Base-by-base conservation (phyloP, 2,113 vertebrate species). In the Bufo bufo region DNA sequence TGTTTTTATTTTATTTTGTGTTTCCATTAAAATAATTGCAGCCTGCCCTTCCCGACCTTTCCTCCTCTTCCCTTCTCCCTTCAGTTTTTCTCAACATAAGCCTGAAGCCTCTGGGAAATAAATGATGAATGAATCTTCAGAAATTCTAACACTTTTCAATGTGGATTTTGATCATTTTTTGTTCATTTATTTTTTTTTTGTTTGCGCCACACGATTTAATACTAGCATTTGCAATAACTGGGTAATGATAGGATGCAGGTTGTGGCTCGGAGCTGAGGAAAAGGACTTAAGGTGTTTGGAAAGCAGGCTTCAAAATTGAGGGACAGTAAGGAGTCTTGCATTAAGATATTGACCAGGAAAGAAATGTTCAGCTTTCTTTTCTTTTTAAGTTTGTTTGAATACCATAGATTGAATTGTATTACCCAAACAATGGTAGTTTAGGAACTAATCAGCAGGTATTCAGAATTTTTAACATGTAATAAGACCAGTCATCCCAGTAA, bases 1-100 rank as follows among this genome's bases (percentile, higher is more conserved):
- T 97, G 95, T 96, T 94, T 96, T 92, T 97, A 95, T 96, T 95
- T 33, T 96, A 93, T 97, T 96, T 96, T 94, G 93, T 96, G 94
- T 95, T 95, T 88, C 23, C 80, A 90, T 92, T 47, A 54, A 49
- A 83, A 52, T 69, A 66, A 86, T 74, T 80, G 83, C 83, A 77
- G 81, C 87, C 81, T 84, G 72, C 82, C 69, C 59, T 59, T 81
- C 78, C 78, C 82, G 52, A 59, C 65, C 77, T 82, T 54, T 87
- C 85, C 85, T 88, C 58, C 9, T 74, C 74, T 65, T 58, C 17
- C 74, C 61, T 50, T 58, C 23, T 84, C 59, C 80, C 71, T 82
- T 63, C 19, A 23, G 45, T 7, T 87, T 81, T 75, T 85, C 84
- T 86, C 58, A 78, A 49, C n/a, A 6, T 85, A 66, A 86, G 85